Evolutionary conservation across 2,113 vertebrate genomes (phyloP).

Genomic region (Psittacula cyanocephala): DNA sequence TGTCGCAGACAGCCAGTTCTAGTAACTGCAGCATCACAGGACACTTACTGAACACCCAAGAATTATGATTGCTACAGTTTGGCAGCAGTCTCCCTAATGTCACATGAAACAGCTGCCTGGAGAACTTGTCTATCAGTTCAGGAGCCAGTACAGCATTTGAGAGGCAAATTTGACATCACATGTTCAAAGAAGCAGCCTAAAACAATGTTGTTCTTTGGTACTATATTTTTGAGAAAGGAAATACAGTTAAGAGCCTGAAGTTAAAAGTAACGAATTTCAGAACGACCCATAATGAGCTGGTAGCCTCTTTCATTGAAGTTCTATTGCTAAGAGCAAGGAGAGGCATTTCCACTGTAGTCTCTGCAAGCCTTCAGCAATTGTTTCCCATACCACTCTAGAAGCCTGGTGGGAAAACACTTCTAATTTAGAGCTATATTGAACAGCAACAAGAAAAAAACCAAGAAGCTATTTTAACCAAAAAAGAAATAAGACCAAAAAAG

Average conservation of each 20-base stretch:
- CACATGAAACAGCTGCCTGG: background rate
- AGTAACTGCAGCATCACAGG: background rate
- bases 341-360: background rate
- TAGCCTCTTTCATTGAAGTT: background rate
- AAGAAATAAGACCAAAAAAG: background rate
- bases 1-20: too few species aligned
- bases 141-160: background rate
- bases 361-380: background rate
- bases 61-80: background rate
- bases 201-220: background rate
- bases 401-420: background rate
- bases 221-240: background rate
- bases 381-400: background rate
- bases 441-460: background rate
- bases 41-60: background rate
- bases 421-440: background rate
- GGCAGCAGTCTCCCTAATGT: background rate
- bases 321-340: background rate
- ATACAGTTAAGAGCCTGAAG: background rate
- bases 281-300: background rate
- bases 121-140: background rate
- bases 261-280: background rate
- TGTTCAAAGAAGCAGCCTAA: background rate
- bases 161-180: background rate
- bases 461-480: background rate